Evolutionary conservation across 2,113 vertebrate genomes (phyloP).

Genomic region (Okapia johnstoni): DNA sequence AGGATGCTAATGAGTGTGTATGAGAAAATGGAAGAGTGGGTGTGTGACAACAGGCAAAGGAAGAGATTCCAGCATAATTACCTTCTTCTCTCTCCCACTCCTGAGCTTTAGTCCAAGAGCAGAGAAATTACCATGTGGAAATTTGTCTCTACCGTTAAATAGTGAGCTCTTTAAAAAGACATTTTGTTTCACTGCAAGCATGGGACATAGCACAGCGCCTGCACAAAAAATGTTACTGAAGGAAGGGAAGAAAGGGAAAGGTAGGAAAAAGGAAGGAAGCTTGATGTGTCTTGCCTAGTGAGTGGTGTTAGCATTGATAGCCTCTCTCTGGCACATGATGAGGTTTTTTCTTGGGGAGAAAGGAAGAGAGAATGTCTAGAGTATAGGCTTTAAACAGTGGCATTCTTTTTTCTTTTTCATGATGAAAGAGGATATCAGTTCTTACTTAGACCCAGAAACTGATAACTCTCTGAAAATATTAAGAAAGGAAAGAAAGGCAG

Average conservation of each 20-base stretch:
- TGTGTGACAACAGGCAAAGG: background rate
- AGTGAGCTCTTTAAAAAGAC: background rate
- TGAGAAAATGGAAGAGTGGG: background rate
- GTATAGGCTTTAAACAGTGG: background rate
- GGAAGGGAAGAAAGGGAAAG: background rate
- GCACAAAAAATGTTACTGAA: background rate
- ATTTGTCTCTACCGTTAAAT: background rate
- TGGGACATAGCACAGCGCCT: background rate
- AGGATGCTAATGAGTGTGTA: background rate
- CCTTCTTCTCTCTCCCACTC: background rate
- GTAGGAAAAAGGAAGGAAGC: background rate
- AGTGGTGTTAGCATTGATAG: background rate
- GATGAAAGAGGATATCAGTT: background rate
- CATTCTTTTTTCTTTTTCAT: background rate
- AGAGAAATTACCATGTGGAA: background rate
- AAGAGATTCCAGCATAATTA: background rate
- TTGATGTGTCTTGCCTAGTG: background rate
- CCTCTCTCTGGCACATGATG: background rate
- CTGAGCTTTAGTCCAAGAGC: background rate
- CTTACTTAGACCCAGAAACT: background rate
- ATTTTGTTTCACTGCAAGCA: background rate
- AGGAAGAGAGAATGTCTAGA: background rate
- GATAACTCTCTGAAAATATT: background rate
- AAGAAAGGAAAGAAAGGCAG: background rate
- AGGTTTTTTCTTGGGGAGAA: background rate